Percentiles rank a stretch among this genome's conserved stretches.
Evolutionary conservation across 2,888 invertebrate species (phyloP).

Genomic region (Scaptomyza reducta): DNA sequence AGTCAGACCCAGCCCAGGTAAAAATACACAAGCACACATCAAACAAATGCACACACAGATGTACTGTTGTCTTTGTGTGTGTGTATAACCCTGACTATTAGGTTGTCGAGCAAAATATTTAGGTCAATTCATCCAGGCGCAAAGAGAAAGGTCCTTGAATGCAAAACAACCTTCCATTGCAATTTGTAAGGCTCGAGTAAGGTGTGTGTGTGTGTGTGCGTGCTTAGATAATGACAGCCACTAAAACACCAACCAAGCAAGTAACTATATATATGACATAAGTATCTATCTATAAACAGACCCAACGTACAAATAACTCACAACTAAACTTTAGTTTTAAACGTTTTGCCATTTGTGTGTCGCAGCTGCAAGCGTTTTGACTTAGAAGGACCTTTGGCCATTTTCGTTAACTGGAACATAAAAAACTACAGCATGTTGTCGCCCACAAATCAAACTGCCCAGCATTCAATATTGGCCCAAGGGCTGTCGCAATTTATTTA

Average conservation of each 20-base stretch:
- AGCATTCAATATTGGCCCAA: conserved; percentile 51
- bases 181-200: conserved; percentile 67
- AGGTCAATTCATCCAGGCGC: conserved; percentile 84
- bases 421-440: conserved; percentile 8
- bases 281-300: neutral
- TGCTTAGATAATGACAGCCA: conserved; percentile 30
- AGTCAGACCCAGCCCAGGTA: conserved; percentile 55
- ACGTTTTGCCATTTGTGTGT: neutral
- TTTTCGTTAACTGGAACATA: conserved; percentile 30
- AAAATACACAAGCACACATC: conserved; percentile 34
- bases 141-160: conserved; percentile 82
- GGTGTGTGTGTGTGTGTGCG: conserved; percentile 54
- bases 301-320: neutral
- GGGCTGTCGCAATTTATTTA: conserved; percentile 55
- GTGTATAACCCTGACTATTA: conserved; percentile 83
- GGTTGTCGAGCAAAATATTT: conserved; percentile 84
- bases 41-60: conserved; percentile 16
- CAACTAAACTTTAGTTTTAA: conserved; percentile 1
- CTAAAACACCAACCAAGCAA: conserved; percentile 1
- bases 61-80: conserved; percentile 16
- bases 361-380: conserved; percentile 7
- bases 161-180: conserved; percentile 83
- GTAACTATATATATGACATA: neutral
- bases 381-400: conserved; percentile 30
- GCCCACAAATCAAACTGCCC: conserved; percentile 57